Base-by-base conservation (phyloP, 2,797 vertebrate species). In the Pangasius larnaudii region DNA sequence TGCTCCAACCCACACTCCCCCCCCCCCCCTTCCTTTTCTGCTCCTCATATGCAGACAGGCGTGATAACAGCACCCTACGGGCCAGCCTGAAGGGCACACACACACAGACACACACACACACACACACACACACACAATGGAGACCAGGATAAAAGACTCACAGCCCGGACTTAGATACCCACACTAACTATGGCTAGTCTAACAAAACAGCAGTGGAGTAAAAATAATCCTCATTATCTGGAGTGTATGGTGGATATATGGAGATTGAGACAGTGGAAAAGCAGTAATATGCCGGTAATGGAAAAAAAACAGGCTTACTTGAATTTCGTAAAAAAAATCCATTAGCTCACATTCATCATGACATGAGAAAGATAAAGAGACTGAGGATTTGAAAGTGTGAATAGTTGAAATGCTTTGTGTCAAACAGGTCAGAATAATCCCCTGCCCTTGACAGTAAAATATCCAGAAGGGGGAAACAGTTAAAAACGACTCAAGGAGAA, bases 321-420 rank as follows among this genome's bases (percentile, higher is more conserved):
- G 67, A 59, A 89, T 93, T 93, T 94, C 96, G 95, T 92, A 94
- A 95, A 63, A 63, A 82, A 63, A 63, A 82, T 89, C 93, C 94
- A 96, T 96, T 95, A 96, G 92, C 36, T 59, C 33, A 59, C 49
- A 51, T 33, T 56, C 59, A 84, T 46, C 85, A 78, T 39, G 58
- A 30, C 19, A 56, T 36, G 9, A 61, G 22, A 78, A 36, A 56
- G 67, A 78, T 19, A 80, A 46, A 84, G 80, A 71, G 30, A 19
- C 51, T 14, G 30, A 69, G 27, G 5, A 89, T 83, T 71, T 89
- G 18, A 82, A 82, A 58, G 61, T 69, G 63, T 80, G 63, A 71
- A 49, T 49, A 69, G 59, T 65, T 56, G 56, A 88, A 59, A 79
- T 67, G 22, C 75, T 86, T 42, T 33, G 10, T 59, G 74, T 69